Evolutionary conservation across 2,888 invertebrate species (phyloP), one percentile per base, ranked within the genome.

Genomic region (Melieria picta): DNA sequence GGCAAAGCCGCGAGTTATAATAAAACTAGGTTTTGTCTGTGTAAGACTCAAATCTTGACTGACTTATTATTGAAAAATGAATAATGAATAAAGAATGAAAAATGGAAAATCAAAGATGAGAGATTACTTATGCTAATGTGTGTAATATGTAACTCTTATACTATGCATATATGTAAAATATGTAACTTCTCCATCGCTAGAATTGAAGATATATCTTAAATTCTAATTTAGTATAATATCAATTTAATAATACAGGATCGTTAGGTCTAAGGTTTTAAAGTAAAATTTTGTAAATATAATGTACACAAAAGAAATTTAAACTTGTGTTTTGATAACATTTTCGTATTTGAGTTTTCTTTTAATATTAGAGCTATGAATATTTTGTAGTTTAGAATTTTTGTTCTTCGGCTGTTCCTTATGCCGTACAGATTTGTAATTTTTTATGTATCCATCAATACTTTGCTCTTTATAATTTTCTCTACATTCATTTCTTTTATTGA

Each of bases 401-500:
- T 65, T 65, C 43, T 70, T 65, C 67, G 52, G 60, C 10, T 65
- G 52, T 42, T 71, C 71, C n/a, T 71, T 71, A 45, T 52, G 67
- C 46, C 71, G 45, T 46, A 63, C 7, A n/a, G 56, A 30, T 47
- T 63, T 72, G 48, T 58, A 69, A 62, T 47, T 62, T 43, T 61
- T 61, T 61, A 62, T 69, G 13, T 61, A 62, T 16, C 62, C 61
- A 30, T 61, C 46, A 13, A 11, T 43, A 11, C 63, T 64, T 9
- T 64, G 4, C 3, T 69, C 63, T 42, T 13, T n/a, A 63, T 47
- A 64, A 16, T 13, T 6, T 61, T 57, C 67, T 56, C 60, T 67
- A 46, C 5, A 45, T 80, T 80, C 43, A 73, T 65, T 72, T 55
- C 61, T 62, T 45, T 57, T 70, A 30, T 58, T 16, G 50, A 50